These are phyloP conservation scores for Drosophila sturtevanti DNA, from an alignment of 1,140 invertebrate genomes.

Conservation along the genomic window DNA sequence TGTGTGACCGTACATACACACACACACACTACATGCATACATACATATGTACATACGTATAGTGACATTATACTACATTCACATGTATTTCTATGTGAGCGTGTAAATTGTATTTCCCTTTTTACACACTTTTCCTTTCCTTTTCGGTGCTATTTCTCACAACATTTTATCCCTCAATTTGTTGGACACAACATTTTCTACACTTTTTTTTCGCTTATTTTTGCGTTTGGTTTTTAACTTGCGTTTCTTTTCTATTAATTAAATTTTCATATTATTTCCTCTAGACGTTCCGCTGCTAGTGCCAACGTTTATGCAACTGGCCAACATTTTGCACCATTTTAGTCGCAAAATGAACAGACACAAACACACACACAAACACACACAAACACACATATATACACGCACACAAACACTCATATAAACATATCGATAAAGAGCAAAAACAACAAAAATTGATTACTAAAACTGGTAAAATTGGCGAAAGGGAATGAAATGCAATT, in stretches of 20 bases:
- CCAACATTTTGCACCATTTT: conserved; percentile 48
- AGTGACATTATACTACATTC: background rate
- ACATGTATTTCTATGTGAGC: background rate
- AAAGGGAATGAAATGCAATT: conserved; percentile 13
- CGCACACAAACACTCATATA: conserved; percentile 5
- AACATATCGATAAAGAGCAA: conserved; percentile 43
- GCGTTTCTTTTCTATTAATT: conserved; percentile 11
- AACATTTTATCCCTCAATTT: background rate
- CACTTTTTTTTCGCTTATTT: background rate
- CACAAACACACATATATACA: conserved; percentile 1
- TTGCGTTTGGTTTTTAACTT: background rate
- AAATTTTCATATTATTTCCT: conserved; percentile 31
- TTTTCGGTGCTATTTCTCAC: background rate
- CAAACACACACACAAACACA: conserved; percentile 13
- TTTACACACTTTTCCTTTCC: background rate
- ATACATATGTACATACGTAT: background rate
- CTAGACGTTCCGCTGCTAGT: conserved; percentile 42
- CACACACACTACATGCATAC: background rate
- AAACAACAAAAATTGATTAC: conserved; percentile 59
- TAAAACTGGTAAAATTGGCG: conserved; percentile 48
- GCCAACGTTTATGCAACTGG: conserved; percentile 55
- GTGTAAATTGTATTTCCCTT: background rate
- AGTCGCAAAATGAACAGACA: conserved; percentile 16
- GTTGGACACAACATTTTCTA: background rate
- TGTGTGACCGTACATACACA: background rate